Evolutionary conservation across 2,113 vertebrate species (phyloP).

Genomic region (Odontesthes bonariensis): DNA sequence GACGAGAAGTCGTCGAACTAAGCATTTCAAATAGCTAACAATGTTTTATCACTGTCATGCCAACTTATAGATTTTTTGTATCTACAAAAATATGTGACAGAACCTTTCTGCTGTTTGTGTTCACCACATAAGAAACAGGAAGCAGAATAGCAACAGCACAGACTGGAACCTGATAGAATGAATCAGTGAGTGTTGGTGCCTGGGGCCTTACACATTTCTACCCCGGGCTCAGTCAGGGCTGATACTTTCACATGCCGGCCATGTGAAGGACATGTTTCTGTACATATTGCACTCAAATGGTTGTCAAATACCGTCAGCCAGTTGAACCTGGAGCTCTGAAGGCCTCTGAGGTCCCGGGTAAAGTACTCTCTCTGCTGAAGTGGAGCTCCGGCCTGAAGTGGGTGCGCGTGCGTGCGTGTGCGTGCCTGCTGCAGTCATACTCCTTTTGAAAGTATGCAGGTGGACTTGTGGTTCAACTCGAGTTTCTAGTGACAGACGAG

Average conservation of each 20-base stretch:
- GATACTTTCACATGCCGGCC: neutral
- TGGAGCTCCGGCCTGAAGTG: neutral
- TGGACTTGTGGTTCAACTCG: slow-evolving; percentile 1
- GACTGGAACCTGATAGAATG: neutral
- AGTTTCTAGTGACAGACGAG: neutral
- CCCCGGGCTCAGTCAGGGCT: no score
- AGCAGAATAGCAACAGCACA: neutral
- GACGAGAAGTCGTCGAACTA: neutral
- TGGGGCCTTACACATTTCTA: neutral
- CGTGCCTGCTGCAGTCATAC: neutral
- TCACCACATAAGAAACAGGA: neutral
- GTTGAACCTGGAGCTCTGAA: neutral
- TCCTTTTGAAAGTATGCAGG: slow-evolving; percentile 7
- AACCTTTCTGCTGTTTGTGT: neutral
- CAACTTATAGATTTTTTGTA: neutral
- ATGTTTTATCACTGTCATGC: neutral
- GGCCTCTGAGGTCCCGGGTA: neutral
- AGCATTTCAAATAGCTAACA: neutral
- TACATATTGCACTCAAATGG: neutral
- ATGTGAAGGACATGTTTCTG: neutral
- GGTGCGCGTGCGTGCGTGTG: neutral
- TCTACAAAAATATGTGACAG: no score
- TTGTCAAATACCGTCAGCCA: neutral
- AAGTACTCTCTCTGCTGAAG: neutral
- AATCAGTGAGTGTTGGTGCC: neutral